These are phyloP conservation scores for Oenanthe melanoleuca DNA, from an alignment of 2,113 vertebrate species.

Conservation along the genomic window DNA sequence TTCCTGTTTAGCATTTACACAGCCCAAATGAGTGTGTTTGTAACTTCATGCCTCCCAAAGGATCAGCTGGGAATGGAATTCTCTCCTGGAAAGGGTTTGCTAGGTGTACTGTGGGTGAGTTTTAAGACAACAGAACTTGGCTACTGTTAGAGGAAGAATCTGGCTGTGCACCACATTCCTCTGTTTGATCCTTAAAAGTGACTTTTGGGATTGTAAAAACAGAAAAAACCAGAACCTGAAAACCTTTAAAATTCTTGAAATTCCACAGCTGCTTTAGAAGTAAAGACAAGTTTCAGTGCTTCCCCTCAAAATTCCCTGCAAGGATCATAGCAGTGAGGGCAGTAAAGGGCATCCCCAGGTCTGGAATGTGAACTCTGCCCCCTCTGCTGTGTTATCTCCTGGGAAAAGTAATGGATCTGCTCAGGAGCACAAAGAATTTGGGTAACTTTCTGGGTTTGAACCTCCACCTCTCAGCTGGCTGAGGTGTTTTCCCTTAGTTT, in stretches of 20 bases:
- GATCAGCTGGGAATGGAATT: not conserved
- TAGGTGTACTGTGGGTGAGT: not conserved
- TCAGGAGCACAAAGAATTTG: not conserved
- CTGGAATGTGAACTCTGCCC: not conserved
- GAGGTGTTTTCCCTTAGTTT: not conserved
- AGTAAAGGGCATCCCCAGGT: not conserved
- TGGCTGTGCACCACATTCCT: not conserved
- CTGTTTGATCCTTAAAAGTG: not conserved
- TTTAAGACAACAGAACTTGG: not conserved
- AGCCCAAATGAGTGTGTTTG: not conserved
- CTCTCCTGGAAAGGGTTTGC: not conserved
- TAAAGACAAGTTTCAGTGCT: not conserved
- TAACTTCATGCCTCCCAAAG: not conserved
- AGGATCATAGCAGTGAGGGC: not conserved
- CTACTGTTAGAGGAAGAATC: not conserved
- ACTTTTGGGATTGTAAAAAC: not conserved
- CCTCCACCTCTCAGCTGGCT: not conserved
- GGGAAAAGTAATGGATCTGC: not conserved
- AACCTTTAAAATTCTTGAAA: not conserved
- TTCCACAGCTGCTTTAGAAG: not conserved
- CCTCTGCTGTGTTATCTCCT: not conserved
- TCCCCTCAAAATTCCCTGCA: not conserved
- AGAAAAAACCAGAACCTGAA: rapidly evolving
- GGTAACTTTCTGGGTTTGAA: not conserved
- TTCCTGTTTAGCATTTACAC: not conserved